phyloP scores from a whole-genome alignment of 2,113 vertebrate species.

The Lepidothrix coronata region DNA sequence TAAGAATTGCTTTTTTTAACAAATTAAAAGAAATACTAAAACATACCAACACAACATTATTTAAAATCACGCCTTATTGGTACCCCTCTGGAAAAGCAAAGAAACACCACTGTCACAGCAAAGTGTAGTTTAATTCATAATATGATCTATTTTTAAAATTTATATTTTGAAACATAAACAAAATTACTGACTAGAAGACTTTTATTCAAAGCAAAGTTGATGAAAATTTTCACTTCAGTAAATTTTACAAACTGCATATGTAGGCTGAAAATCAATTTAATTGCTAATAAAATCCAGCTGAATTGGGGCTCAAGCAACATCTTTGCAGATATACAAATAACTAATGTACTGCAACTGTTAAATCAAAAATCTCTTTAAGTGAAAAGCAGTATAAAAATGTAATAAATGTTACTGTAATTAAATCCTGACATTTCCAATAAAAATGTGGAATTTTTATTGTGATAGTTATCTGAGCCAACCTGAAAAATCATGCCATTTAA shows the following conservation, averaged over 20 bases:
- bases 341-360: neutral
- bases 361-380: neutral
- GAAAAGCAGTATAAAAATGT: neutral
- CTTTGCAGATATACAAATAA: neutral
- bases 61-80: neutral
- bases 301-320: neutral
- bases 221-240: neutral
- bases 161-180: neutral
- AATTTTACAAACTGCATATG: neutral
- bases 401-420: neutral
- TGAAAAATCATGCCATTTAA: conserved; percentile 14
- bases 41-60: neutral
- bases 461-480: neutral
- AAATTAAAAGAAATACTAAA: neutral
- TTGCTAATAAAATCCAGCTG: neutral
- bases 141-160: neutral
- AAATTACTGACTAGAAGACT: neutral
- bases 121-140: neutral
- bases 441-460: neutral
- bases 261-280: neutral
- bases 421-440: neutral
- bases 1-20: neutral
- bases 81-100: neutral
- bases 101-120: neutral
- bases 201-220: neutral